Percentiles rank a stretch among this genome's conserved stretches.
These are phyloP conservation scores for Drosophila orena DNA, from an alignment of 1,140 invertebrate genomes.

Conservation along the genomic window DNA sequence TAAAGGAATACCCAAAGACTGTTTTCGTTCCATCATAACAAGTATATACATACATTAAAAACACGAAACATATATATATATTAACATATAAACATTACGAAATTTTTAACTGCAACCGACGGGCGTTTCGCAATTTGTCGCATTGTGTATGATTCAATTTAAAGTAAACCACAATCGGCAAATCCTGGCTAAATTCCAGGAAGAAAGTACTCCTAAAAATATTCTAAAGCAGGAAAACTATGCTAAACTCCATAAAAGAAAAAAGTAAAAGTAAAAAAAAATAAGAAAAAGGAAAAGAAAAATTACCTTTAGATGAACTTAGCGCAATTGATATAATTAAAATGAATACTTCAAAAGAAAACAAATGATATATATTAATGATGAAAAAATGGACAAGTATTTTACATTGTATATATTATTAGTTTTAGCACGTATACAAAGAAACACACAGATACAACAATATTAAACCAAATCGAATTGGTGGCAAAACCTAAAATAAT, in stretches of 20 bases:
- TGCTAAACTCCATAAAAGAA: conserved; percentile 53
- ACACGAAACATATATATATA: conserved; percentile 52
- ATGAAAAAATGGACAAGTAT: conserved; percentile 59
- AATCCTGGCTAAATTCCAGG: conserved; percentile 5
- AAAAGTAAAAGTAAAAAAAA: conserved; percentile 24
- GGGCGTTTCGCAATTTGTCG: conserved; percentile 33
- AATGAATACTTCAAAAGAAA: conserved; percentile 52
- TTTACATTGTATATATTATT: conserved; percentile 84
- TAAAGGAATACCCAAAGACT: conserved; percentile 85
- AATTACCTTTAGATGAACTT: conserved; percentile 84
- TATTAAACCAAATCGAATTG: conserved; percentile 61
- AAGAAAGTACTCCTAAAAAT: conserved; percentile 74
- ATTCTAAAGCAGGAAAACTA: conserved; percentile 68
- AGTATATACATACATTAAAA: conserved; percentile 67
- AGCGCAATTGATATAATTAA: conserved; percentile 84
- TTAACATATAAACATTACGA: conserved; percentile 62
- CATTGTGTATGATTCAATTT: conserved; percentile 56
- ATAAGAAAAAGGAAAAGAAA: conserved; percentile 10
- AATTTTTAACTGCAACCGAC: conserved; percentile 69
- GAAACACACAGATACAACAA: conserved; percentile 38
- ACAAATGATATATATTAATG: conserved; percentile 35
- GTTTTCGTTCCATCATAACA: conserved; percentile 85
- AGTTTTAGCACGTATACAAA: conserved; percentile 79
- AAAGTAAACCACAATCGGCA: conserved; percentile 30
- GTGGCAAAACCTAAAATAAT: conserved; percentile 62